phyloP scores from a whole-genome alignment of 2,113 vertebrate species.

The Istiophorus platypterus region DNA sequence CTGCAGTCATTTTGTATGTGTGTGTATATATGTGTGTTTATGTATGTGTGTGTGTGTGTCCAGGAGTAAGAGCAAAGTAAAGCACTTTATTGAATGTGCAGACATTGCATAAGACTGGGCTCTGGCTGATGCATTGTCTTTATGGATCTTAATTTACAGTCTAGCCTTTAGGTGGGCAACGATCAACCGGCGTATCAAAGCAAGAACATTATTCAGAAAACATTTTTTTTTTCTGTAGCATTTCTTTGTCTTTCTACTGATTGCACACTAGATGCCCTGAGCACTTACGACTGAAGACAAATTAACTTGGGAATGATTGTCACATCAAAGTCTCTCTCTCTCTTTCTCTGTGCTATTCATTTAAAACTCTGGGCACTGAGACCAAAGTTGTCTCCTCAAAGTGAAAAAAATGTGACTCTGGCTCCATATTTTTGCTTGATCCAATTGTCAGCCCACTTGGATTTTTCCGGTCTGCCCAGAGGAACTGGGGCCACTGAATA shows the following conservation, averaged over 20 bases:
- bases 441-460: constrained; percentile 42
- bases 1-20: constrained; percentile 20
- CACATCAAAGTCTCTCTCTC: constrained; percentile 71
- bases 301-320: constrained; percentile 75
- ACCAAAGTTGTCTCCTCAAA: constrained; percentile 62
- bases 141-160: constrained; percentile 55
- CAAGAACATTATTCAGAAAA: constrained; percentile 56
- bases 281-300: constrained; percentile 73
- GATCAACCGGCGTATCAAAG: constrained; percentile 66
- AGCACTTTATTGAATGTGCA: constrained; percentile 27
- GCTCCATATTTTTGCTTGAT: constrained; percentile 52
- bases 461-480: constrained; percentile 39
- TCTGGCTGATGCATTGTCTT: constrained; percentile 39
- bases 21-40: constrained; percentile 13
- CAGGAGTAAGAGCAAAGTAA: constrained; percentile 19
- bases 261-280: constrained; percentile 65
- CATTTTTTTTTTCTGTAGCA: constrained; percentile 43
- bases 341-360: constrained; percentile 50
- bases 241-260: constrained; percentile 68
- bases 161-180: constrained; percentile 65
- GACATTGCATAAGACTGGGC: constrained; percentile 41
- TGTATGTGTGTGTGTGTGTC: constrained; percentile 6
- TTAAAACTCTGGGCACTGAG: constrained; percentile 61
- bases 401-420: constrained; percentile 28
- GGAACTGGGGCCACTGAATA: constrained; percentile 24